Conservation (phyloP, 2,888 invertebrate species). For the Dyspetes luteomarginatus region DNA sequence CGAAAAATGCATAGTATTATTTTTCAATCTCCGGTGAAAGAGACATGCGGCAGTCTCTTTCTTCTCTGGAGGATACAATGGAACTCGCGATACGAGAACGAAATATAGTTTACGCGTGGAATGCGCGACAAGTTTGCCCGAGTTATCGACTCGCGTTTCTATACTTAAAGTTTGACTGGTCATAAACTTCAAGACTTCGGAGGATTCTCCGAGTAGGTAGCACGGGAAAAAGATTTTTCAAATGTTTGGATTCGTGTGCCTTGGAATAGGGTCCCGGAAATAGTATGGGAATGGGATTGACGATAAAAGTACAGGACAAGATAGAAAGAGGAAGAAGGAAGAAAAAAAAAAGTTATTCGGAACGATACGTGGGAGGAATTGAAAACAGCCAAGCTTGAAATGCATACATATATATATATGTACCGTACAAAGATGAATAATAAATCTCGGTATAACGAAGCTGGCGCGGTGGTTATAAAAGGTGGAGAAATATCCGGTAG, state of each 20-base stretch:
- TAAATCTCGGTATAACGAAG: conserved; percentile 69
- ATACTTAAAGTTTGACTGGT: no score
- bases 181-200: no score
- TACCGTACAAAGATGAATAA: conserved; percentile 56
- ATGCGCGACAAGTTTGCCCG: no score
- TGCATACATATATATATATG: conserved; percentile 33
- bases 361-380: conserved; percentile 64
- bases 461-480: conserved; percentile 61
- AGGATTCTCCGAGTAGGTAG: no score
- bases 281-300: no score
- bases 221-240: no score
- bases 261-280: no score
- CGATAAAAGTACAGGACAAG: no score
- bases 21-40: conserved; percentile 47
- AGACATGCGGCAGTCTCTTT: conserved; percentile 13
- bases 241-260: no score
- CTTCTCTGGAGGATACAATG: neutral
- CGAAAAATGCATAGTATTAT: conserved; percentile 29
- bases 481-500: conserved; percentile 76
- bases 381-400: conserved; percentile 60
- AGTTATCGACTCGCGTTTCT: no score
- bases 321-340: no score
- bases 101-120: neutral
- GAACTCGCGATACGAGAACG: conserved; percentile 7
- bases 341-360: conserved; percentile 6